phyloP scores from a whole-genome alignment of 64 coral and sea anemone genomes.

The Stichodactyla mertensii region DNA sequence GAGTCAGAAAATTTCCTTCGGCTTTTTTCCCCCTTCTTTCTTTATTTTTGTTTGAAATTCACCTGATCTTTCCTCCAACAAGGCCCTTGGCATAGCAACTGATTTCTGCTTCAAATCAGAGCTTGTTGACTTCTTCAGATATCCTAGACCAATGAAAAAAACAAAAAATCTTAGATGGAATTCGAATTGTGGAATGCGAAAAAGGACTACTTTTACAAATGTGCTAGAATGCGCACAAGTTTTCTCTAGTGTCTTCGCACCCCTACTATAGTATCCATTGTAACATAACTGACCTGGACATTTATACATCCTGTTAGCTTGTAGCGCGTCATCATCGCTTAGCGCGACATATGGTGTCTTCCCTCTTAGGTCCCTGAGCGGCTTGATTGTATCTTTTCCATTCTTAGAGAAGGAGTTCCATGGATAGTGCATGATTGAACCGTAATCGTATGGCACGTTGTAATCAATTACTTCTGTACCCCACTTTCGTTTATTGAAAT shows the following conservation, averaged over 20 bases:
- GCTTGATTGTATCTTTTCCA: slow-evolving; percentile 71
- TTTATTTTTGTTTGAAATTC: neutral
- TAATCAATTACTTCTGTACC: slow-evolving; percentile 84
- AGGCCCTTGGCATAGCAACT: neutral
- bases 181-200: neutral
- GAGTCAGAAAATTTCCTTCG: too few relatives aligned
- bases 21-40: too few relatives aligned
- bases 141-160: neutral
- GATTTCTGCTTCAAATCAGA: neutral
- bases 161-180: neutral
- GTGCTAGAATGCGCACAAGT: too few relatives aligned
- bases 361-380: slow-evolving; percentile 63
- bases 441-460: slow-evolving; percentile 80
- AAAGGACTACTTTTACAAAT: too few relatives aligned
- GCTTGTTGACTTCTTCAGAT: neutral
- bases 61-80: neutral
- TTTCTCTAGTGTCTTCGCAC: too few relatives aligned
- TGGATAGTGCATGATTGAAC: slow-evolving; percentile 87
- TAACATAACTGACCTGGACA: slow-evolving; percentile 47
- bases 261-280: neutral
- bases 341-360: slow-evolving; percentile 74
- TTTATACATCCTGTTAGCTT: slow-evolving; percentile 83
- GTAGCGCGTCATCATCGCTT: slow-evolving; percentile 77
- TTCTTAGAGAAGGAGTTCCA: slow-evolving; percentile 87
- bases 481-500: slow-evolving; percentile 79